Evolutionary conservation across 2,797 vertebrate genomes (phyloP).

Genomic region (Chloroceryle inda): DNA sequence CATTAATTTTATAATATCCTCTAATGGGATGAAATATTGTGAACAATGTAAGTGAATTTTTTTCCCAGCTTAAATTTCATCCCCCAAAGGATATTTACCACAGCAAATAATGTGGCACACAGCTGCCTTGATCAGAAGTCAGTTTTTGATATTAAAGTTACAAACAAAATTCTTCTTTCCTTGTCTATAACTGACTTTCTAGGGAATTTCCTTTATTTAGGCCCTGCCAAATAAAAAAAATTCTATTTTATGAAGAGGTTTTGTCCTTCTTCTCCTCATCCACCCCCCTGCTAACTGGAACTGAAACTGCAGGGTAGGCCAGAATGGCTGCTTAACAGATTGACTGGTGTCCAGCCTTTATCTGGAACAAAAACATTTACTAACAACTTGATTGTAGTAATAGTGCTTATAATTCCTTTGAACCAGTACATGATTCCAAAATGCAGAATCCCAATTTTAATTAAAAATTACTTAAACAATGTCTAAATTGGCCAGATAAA

Average conservation of each 20-base stretch:
- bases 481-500: conserved; percentile 60
- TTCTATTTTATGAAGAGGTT: not conserved
- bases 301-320: not conserved
- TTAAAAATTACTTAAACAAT: conserved; percentile 71
- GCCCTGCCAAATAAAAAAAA: not conserved
- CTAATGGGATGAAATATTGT: not conserved
- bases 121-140: conserved; percentile 20
- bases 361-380: conserved; percentile 28
- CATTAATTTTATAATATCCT: not conserved
- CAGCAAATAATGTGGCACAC: not conserved
- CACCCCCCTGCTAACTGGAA: not conserved
- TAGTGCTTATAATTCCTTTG: conserved; percentile 28
- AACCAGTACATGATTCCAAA: conserved; percentile 5
- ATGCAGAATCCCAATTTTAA: conserved; percentile 50
- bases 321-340: not conserved
- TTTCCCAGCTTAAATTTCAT: not conserved
- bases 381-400: not conserved
- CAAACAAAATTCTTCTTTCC: conserved; percentile 12
- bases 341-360: not conserved
- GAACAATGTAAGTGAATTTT: not conserved
- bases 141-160: conserved; percentile 24
- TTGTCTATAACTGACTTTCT: not conserved
- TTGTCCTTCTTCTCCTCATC: not conserved
- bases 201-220: not conserved
- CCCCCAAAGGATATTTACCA: conserved; percentile 2